Conservation (phyloP, 2,797 vertebrate genomes). For the Eidolon dupreanum region DNA sequence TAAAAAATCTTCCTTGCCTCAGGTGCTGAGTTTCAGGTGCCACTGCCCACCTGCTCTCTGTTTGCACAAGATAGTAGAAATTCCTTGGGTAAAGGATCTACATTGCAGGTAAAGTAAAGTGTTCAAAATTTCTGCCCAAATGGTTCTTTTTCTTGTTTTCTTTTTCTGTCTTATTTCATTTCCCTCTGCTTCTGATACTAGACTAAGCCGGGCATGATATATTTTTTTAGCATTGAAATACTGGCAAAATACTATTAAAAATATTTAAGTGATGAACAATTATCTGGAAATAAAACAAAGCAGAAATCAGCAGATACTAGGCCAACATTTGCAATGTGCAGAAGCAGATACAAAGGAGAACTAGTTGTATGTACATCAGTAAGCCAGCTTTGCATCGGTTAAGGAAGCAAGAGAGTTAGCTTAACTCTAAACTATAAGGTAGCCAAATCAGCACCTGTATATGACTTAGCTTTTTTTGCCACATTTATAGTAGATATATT, state of each 20-base stretch:
- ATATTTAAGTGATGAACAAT: not conserved
- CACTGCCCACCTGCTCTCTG: not conserved
- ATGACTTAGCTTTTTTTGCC: not conserved
- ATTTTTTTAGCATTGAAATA: not conserved
- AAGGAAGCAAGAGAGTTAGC: not conserved
- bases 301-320: not conserved
- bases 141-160: conserved; percentile 3
- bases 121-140: not conserved
- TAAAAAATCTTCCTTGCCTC: not conserved
- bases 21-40: not conserved
- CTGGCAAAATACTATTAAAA: conserved; percentile 18
- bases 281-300: not conserved
- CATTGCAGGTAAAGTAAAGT: not conserved
- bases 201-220: not conserved
- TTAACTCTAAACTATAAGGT: not conserved
- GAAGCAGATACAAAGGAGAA: not conserved
- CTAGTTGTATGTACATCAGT: not conserved
- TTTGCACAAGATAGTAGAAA: not conserved
- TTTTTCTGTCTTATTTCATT: not conserved
- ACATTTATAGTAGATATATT: not conserved
- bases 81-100: not conserved
- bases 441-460: not conserved
- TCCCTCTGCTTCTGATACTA: not conserved
- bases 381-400: not conserved
- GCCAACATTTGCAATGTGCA: not conserved